Conservation (phyloP, 2,113 vertebrate genomes). For the Stercorarius parasiticus region DNA sequence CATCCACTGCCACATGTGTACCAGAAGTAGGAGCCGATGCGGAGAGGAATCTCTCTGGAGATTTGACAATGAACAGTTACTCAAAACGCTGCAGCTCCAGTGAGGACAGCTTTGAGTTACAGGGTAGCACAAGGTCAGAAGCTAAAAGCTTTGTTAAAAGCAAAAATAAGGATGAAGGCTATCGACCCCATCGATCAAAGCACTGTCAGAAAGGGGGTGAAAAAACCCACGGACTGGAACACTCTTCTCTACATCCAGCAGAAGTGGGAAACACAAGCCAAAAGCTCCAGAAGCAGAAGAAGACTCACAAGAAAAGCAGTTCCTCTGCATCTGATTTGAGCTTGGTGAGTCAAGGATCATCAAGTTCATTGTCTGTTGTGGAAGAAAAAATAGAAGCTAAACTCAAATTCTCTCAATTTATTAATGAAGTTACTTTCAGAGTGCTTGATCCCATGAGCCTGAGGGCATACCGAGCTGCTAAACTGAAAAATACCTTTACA, state of each 20-base stretch:
- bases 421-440: slow-evolving; percentile 86
- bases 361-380: slow-evolving; percentile 55
- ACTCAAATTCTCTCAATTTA: slow-evolving; percentile 89
- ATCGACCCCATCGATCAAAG: slow-evolving; percentile 38
- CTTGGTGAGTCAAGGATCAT: slow-evolving; percentile 53
- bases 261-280: background rate
- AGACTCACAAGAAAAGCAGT: slow-evolving; percentile 6
- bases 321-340: slow-evolving; percentile 56
- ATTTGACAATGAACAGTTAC: slow-evolving; percentile 37
- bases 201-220: slow-evolving; percentile 55
- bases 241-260: background rate
- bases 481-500: slow-evolving; percentile 50
- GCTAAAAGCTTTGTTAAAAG: slow-evolving; percentile 67
- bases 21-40: background rate
- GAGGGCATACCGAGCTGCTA: slow-evolving; percentile 67
- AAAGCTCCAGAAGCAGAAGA: slow-evolving; percentile 32
- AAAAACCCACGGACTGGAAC: background rate
- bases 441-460: slow-evolving; percentile 80
- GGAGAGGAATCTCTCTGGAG: background rate
- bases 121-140: slow-evolving; percentile 68
- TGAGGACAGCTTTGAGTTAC: slow-evolving; percentile 79
- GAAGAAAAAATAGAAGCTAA: slow-evolving; percentile 77
- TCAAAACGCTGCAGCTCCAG: slow-evolving; percentile 71
- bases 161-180: slow-evolving; percentile 59
- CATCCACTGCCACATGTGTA: background rate